Evolutionary conservation across 2,113 vertebrate genomes (phyloP).

Genomic region (Cololabis saira): DNA sequence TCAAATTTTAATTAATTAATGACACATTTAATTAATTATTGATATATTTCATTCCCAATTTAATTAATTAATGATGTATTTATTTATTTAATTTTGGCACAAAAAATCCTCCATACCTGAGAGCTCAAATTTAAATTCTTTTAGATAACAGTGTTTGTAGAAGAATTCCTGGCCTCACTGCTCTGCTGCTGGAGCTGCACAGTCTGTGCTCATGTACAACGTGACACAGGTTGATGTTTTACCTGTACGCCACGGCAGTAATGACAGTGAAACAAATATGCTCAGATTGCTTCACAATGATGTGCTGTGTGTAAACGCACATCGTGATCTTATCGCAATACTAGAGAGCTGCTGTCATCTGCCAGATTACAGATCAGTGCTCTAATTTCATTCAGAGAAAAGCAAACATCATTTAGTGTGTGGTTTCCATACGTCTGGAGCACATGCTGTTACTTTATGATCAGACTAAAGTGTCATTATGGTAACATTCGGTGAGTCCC

Average conservation of each 20-base stretch:
- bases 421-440: conserved; percentile 6
- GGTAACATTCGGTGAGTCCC: conserved; percentile 17
- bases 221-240: neutral
- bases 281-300: neutral
- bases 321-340: neutral
- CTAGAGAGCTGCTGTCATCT: neutral
- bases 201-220: conserved; percentile 4
- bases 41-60: too few relatives aligned
- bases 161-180: neutral
- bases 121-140: neutral
- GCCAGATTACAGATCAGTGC: neutral
- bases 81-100: too few relatives aligned
- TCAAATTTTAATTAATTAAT: too few relatives aligned
- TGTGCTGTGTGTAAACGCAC: neutral
- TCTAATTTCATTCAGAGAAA: neutral
- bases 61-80: too few relatives aligned
- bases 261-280: neutral
- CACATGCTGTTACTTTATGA: conserved; percentile 2
- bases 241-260: too few relatives aligned
- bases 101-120: too few relatives aligned
- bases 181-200: too few relatives aligned
- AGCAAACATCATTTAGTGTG: too few relatives aligned
- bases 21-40: too few relatives aligned
- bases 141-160: neutral
- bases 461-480: conserved; percentile 13